phyloP scores from a whole-genome alignment of 2,113 vertebrate species.

The Dipodomys ordii region DNA sequence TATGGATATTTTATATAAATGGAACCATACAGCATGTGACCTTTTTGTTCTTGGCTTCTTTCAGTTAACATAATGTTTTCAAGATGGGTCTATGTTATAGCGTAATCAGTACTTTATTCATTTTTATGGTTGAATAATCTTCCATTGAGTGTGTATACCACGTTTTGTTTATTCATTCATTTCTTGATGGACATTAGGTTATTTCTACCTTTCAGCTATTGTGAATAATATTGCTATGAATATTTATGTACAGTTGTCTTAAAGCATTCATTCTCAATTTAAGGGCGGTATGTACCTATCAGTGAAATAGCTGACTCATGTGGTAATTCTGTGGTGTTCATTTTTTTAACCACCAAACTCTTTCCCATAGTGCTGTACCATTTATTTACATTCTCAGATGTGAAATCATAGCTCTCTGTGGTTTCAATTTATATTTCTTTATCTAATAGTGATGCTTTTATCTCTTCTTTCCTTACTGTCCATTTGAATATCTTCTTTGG shows the following conservation, averaged over 20 bases:
- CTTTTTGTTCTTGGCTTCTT: constrained; percentile 35
- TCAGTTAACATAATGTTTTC: constrained; percentile 35
- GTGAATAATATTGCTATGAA: background rate
- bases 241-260: background rate
- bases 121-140: constrained; percentile 12
- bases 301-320: background rate
- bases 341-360: background rate
- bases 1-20: constrained; percentile 37
- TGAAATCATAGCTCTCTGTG: background rate
- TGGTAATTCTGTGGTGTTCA: background rate
- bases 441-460: background rate
- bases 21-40: background rate
- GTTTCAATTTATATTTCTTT: constrained; percentile 21
- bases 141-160: constrained; percentile 20
- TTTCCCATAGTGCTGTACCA: background rate
- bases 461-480: background rate
- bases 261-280: background rate
- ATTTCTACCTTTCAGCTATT: background rate
- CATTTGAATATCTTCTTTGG: background rate
- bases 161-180: constrained; percentile 25
- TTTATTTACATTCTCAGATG: background rate
- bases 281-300: background rate
- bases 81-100: background rate
- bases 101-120: constrained; percentile 19
- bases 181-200: background rate